A percentile compares a stretch with the other conserved stretches of the same genome.
These are phyloP conservation scores for Bufo gargarizans DNA, from an alignment of 2,113 vertebrate genomes.

Conservation along the genomic window DNA sequence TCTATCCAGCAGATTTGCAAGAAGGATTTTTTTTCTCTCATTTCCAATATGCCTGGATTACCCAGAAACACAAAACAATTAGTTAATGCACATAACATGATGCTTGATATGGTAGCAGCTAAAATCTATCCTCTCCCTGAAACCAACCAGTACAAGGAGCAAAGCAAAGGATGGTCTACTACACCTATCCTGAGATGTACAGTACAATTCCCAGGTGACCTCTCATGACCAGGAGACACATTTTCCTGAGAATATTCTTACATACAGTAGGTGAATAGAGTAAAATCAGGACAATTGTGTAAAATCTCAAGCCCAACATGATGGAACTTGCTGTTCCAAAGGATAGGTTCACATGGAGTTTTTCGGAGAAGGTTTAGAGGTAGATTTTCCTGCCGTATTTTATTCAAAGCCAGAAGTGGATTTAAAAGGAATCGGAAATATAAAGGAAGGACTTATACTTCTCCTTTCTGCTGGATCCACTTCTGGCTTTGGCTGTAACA, in stretches of 20 bases:
- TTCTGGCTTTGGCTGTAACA: too few species aligned
- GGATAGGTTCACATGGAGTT: too few species aligned
- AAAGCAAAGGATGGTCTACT: background rate
- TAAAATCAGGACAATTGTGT: background rate
- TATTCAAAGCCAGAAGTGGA: too few species aligned
- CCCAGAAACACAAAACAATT: conserved; percentile 43
- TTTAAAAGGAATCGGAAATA: too few species aligned
- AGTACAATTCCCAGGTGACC: too few species aligned
- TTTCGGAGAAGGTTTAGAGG: too few species aligned
- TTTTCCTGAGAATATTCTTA: background rate
- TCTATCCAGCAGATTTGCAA: conserved; percentile 32
- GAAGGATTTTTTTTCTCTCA: conserved; percentile 14
- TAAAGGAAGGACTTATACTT: too few species aligned
- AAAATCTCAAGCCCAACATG: background rate
- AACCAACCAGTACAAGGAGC: background rate
- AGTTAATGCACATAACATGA: conserved; percentile 44
- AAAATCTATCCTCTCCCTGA: background rate
- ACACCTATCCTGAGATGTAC: background rate
- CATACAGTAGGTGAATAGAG: background rate
- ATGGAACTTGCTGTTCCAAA: background rate
- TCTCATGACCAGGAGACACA: background rate
- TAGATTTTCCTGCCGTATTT: too few species aligned
- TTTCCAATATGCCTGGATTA: conserved; percentile 40
- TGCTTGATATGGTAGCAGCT: background rate
- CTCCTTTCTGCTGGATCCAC: too few species aligned